Evolutionary conservation across 2,113 vertebrate species (phyloP), one percentile per base, ranked within the genome.

Genomic region (Ophthalmotilapia sp.): DNA sequence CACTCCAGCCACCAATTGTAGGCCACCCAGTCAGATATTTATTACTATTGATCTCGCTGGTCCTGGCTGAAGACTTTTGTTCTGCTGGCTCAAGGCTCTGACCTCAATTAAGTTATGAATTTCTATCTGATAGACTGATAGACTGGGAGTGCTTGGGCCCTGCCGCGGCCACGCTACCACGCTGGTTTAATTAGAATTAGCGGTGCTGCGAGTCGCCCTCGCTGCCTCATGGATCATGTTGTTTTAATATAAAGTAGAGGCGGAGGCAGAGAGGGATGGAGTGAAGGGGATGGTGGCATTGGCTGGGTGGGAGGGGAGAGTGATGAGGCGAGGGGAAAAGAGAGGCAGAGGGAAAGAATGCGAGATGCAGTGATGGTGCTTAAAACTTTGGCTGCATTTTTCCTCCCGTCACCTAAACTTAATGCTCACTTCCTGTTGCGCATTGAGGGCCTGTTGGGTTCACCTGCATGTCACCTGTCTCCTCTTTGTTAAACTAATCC

Each of bases 81-180:
- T 98, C 98, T 97, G 96, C 95, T 96, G 96, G 96, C 97, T 97
- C 93, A 91, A 97, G 97, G 97, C 97, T 99, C 96, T 99, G 98
- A 98, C 98, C 98, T 99, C 98, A 99, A 99, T 99, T 99, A 99
- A 99, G 98, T 99, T 99, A 99, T 99, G 98, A 99, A 99, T 99
- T 99, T 99, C 98, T 98, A 99, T 99, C 98, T 98, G 96, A 99
- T 99, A 98, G 98, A 99, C 98, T 98, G 97, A 99, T 98, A 98
- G 98, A 99, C 98, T 98, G 97, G 95, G 93, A 97, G 96, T 96
- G 97, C 97, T 97, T 97, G 97, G 90, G 92, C 97, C 97, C 97
- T 96, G 96, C 97, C 95, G 97, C 96, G 97, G 97, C 86, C 65
- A 79, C 54, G 93, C 96, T 88, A 92, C 96, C 96, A 97, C 95